phyloP scores from a whole-genome alignment of 1,140 invertebrate species.

The Tribolium madens region DNA sequence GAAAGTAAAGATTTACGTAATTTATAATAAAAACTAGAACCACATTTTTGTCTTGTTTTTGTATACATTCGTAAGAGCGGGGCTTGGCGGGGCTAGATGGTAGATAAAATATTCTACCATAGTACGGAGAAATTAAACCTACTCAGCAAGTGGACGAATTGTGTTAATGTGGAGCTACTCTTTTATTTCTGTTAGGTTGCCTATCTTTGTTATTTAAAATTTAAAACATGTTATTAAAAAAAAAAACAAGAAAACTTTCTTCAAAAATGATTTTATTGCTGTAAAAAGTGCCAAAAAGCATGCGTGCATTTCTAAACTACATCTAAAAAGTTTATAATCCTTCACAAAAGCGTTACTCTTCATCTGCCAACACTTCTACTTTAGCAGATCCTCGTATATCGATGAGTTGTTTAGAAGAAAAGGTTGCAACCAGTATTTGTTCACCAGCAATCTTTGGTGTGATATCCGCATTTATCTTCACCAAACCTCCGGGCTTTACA shows the following conservation, averaged over 20 bases:
- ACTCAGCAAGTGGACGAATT: background rate
- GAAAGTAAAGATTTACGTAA: background rate
- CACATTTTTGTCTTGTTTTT: slow-evolving; percentile 17
- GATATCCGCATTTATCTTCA: slow-evolving; percentile 70
- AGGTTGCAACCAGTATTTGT: slow-evolving; percentile 74
- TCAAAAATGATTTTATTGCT: background rate
- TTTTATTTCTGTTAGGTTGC: background rate
- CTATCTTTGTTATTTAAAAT: background rate
- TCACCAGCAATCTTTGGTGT: slow-evolving; percentile 69
- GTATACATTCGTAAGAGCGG: background rate
- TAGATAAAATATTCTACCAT: too few relatives aligned
- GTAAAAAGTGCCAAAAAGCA: background rate
- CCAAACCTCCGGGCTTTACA: slow-evolving; percentile 67
- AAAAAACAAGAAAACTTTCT: background rate
- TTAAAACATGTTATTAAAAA: background rate
- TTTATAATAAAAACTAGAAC: background rate
- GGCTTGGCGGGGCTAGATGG: too few relatives aligned
- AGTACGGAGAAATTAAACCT: background rate
- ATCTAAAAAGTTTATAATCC: too few relatives aligned
- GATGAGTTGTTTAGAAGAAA: slow-evolving; percentile 74
- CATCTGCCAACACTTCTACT: slow-evolving; percentile 54
- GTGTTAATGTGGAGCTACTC: too few relatives aligned
- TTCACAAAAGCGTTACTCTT: slow-evolving; percentile 43
- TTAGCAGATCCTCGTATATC: slow-evolving; percentile 74
- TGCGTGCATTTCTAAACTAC: too few relatives aligned